Evolutionary conservation across 2,797 vertebrate genomes (phyloP), one percentile per base, ranked within the genome.

Genomic region (Mormyrops boulengeri): DNA sequence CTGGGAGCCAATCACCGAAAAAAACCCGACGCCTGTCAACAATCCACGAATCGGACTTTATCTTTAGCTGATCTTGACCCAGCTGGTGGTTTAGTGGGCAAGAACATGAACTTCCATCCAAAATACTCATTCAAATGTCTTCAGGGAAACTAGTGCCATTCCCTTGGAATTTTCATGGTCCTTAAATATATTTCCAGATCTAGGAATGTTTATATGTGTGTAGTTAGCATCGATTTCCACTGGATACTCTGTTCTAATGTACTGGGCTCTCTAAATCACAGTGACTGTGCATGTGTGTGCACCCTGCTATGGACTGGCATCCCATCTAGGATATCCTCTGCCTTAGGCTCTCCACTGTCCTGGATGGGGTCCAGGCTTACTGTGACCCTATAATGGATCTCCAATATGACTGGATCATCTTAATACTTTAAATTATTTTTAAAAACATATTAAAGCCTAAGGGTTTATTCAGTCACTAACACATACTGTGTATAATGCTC

Each of bases 171-270:
- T 80, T 80, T 19, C 5, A 80, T 44, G 38, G 38, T n/a, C 34
- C 73, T 80, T 44, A 80, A 80, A 41, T 80, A n/a, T 9, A 80
- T 80, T 80, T 80, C 73, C 73, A 80, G 73, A 41, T 80, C 73
- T 80, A 44, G 17, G 73, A 80, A 80, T 44, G 73, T 38, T 80
- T 80, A 2, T 44, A 17, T 19, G 5, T 44, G 38, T 80, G 38
- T 19, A 44, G 14, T 80, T 44, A 41, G 73, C 38, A 44, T 80
- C 38, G 73, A 41, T 80, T 80, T 44, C 38, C 34, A 17, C 38
- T 80, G 38, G 17, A n/a, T n/a, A 80, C 38, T 80, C 34, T 77
- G 34, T 77, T 17, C 14, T 17, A 17, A 77, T 77, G 38, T 80
- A 6, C 17, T 8, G 73, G 38, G 5, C 34, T 80, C 14, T 44